phyloP scores from a whole-genome alignment of 2,113 vertebrate genomes.

The Syngnathus floridae region DNA sequence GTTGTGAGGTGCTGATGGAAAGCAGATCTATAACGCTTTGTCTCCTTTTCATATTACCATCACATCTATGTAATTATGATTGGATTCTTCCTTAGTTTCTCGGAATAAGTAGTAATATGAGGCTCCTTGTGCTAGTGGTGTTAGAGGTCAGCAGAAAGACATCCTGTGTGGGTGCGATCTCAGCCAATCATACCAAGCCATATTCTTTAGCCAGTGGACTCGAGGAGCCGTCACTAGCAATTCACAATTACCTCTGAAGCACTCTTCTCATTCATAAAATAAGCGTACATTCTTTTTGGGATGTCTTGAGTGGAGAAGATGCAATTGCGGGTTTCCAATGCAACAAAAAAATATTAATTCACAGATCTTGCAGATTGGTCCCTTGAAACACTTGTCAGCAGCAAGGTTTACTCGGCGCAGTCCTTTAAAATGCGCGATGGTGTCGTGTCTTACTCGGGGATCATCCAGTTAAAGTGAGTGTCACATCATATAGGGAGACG shows the following conservation, averaged over 20 bases:
- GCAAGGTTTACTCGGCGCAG: constrained; percentile 5
- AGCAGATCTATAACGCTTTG: constrained; percentile 61
- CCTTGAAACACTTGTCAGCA: constrained; percentile 12
- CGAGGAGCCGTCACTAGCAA: not conserved
- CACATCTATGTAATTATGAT: constrained; percentile 67
- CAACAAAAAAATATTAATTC: no score
- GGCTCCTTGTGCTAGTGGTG: constrained; percentile 44
- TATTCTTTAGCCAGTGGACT: not conserved
- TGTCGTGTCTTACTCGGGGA: constrained; percentile 13
- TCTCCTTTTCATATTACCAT: constrained; percentile 64
- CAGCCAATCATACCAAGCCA: not conserved
- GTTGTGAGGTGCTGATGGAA: constrained; percentile 48
- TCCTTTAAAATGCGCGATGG: constrained; percentile 30
- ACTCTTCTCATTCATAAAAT: not conserved
- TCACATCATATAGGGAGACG: constrained; percentile 49
- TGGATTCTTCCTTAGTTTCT: constrained; percentile 64
- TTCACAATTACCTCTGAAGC: not conserved
- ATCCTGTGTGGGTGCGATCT: constrained; percentile 24
- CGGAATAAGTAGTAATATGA: constrained; percentile 65
- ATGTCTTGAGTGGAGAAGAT: no score
- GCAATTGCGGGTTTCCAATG: no score
- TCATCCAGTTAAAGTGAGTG: constrained; percentile 48
- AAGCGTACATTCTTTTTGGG: no score
- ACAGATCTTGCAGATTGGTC: no score
- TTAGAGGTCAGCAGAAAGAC: constrained; percentile 65